Conservation (phyloP, 2,888 invertebrate genomes). For the Syrista parreyssii region DNA sequence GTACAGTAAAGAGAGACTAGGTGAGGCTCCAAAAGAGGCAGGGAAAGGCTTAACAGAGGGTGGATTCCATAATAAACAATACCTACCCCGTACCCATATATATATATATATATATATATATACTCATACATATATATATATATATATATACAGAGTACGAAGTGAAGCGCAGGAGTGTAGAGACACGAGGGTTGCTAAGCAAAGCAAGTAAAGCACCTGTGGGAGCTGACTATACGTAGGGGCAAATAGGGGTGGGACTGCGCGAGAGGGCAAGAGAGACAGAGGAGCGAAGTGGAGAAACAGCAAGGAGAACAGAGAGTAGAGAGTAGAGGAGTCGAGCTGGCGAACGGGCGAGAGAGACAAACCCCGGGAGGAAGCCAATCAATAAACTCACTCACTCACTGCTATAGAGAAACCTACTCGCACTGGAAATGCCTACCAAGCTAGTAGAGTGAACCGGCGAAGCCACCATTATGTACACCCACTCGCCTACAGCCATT, state of each 20-base stretch:
- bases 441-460: constrained; percentile 34
- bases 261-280: constrained; percentile 22
- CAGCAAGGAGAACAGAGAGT: constrained; percentile 25
- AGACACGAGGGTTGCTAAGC: constrained; percentile 55
- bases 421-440: constrained; percentile 22
- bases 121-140: constrained; percentile 16
- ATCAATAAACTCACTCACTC: constrained; percentile 63
- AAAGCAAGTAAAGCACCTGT: constrained; percentile 60
- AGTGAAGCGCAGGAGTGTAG: constrained; percentile 3
- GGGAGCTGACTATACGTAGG: constrained; percentile 41
- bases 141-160: constrained; percentile 21
- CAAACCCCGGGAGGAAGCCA: constrained; percentile 62
- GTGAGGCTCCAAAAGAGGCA: too few relatives aligned
- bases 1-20: too few relatives aligned
- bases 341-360: constrained; percentile 32
- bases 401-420: constrained; percentile 30
- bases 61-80: constrained; percentile 62
- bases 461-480: constrained; percentile 64
- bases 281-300: constrained; percentile 24
- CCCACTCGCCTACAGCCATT: constrained; percentile 66
- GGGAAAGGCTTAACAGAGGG: constrained; percentile 37
- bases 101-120: constrained; percentile 16
- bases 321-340: constrained; percentile 14
- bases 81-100: constrained; percentile 28
- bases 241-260: constrained; percentile 3